A percentile compares a stretch with the other conserved stretches of the same genome.
Conservation (phyloP, 2,888 invertebrate genomes). For the Amphipoea oculea region DNA sequence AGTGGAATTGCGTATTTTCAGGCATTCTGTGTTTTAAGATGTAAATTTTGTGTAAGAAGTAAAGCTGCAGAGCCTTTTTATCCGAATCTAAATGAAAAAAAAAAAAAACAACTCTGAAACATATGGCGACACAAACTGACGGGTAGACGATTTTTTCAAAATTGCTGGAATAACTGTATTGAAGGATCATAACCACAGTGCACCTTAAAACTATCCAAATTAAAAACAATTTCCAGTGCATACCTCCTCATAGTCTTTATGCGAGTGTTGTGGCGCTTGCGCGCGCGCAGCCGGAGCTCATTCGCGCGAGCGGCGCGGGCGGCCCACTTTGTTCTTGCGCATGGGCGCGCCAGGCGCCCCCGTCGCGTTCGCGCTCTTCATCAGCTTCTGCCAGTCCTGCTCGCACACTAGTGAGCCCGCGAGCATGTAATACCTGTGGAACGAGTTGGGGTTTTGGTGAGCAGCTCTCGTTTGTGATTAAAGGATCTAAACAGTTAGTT, state of each 20-base stretch:
- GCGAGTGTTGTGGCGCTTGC: slow-evolving; percentile 79
- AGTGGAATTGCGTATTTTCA: neutral
- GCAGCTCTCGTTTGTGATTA: neutral
- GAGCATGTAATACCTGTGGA: slow-evolving; percentile 95
- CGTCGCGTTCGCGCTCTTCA: slow-evolving; percentile 93
- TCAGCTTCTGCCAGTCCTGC: slow-evolving; percentile 98
- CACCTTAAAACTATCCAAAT: neutral
- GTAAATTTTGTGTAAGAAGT: neutral
- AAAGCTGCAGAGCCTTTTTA: neutral
- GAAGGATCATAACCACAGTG: neutral
- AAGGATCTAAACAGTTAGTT: neutral
- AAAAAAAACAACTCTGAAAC: neutral
- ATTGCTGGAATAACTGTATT: neutral
- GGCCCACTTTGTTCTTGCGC: slow-evolving; percentile 97
- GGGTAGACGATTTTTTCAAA: neutral
- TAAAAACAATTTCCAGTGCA: slow-evolving; percentile 37
- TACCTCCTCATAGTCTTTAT: slow-evolving; percentile 88
- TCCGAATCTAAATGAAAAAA: neutral
- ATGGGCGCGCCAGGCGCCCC: slow-evolving; percentile 92
- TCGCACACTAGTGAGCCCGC: slow-evolving; percentile 98
- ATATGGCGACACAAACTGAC: neutral
- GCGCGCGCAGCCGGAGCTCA: slow-evolving; percentile 90
- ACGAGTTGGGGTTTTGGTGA: neutral
- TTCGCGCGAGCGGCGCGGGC: slow-evolving; percentile 97
- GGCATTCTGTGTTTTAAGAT: neutral